These are phyloP conservation scores for Phrynocephalus guinanensis DNA, from an alignment of 2,797 vertebrate genomes.

Conservation along the genomic window DNA sequence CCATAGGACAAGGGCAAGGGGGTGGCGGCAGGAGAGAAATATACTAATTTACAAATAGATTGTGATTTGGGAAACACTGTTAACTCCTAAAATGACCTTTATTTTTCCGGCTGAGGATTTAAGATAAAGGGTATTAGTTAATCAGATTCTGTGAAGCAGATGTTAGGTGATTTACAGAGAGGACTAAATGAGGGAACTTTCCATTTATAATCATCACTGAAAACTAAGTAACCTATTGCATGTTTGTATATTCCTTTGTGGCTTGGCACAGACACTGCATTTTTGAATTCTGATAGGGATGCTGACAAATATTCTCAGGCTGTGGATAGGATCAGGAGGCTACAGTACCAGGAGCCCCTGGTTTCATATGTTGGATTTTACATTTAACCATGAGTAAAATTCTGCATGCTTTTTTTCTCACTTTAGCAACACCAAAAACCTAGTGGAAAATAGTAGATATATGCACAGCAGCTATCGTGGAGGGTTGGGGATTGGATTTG, in stretches of 20 bases:
- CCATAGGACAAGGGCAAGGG: background rate
- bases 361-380: background rate
- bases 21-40: fast-evolving
- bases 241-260: background rate
- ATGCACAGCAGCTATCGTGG: background rate
- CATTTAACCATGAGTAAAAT: background rate
- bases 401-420: background rate
- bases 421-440: background rate
- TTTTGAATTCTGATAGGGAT: background rate
- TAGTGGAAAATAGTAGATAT: background rate
- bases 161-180: conserved; percentile 71
- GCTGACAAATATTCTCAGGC: fast-evolving
- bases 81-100: conserved; percentile 27
- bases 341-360: background rate
- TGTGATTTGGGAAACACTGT: fast-evolving
- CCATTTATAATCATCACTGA: conserved; percentile 29
- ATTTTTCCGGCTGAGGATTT: conserved; percentile 61
- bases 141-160: conserved; percentile 75
- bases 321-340: background rate
- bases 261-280: fast-evolving
- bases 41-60: background rate
- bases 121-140: conserved; percentile 71
- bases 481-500: background rate
- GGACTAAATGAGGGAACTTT: conserved; percentile 55
- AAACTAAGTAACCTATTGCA: fast-evolving